A percentile compares a stretch with the other conserved stretches of the same genome.
Evolutionary conservation across 2,113 vertebrate genomes (phyloP).

Genomic region (Eclectus roratus): DNA sequence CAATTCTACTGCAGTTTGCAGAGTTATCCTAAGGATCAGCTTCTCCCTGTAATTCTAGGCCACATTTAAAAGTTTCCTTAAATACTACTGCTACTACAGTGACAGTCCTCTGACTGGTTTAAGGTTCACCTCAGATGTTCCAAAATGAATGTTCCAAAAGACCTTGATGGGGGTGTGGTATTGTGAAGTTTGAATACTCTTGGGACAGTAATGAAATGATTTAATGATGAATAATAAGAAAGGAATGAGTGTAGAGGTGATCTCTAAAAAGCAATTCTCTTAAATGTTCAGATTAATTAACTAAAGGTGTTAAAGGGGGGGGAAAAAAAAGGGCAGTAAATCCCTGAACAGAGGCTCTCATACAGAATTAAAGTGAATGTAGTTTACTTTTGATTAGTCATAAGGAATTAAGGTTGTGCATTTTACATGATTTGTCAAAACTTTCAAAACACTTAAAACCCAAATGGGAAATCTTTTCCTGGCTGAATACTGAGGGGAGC

Average conservation of each 20-base stretch:
- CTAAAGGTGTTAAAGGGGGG: not conserved
- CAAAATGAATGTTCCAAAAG: not conserved
- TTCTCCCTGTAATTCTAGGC: not conserved
- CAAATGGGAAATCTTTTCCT: not conserved
- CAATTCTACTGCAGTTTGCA: not conserved
- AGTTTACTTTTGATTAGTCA: conserved; percentile 7
- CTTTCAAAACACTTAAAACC: not conserved
- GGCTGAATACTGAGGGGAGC: not conserved
- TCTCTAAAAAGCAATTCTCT: not conserved
- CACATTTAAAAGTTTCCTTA: not conserved
- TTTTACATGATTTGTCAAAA: conserved; percentile 8
- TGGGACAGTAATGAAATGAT: not conserved
- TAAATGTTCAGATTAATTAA: not conserved
- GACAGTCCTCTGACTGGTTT: not conserved
- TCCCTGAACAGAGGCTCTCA: not conserved
- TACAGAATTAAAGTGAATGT: not conserved
- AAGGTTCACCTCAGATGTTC: not conserved
- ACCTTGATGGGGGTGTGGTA: not conserved
- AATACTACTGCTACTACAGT: not conserved
- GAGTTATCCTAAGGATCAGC: not conserved
- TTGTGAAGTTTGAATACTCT: not conserved
- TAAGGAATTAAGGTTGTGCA: not conserved
- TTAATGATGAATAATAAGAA: not conserved
- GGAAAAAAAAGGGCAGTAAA: not conserved
- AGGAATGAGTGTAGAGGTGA: not conserved